phyloP scores from a whole-genome alignment of 2,797 vertebrate genomes.

The Catharus ustulatus region DNA sequence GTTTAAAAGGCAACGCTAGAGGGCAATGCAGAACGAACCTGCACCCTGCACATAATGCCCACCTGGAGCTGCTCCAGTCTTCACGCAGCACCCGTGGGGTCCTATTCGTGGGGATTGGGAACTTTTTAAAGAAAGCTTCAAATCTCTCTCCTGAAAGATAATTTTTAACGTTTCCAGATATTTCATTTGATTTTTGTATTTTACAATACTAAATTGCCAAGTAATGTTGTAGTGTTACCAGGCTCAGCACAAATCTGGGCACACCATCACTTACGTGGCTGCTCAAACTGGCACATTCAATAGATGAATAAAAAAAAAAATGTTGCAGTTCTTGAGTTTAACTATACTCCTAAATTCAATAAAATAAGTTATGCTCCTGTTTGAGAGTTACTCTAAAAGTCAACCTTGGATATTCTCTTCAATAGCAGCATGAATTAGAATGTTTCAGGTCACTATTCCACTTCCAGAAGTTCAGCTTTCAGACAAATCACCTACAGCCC shows the following conservation, averaged over 20 bases:
- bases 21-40: constrained; percentile 7
- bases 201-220: background rate
- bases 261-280: accelerated
- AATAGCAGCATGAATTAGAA: background rate
- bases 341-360: background rate
- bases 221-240: background rate
- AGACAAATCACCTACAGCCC: background rate
- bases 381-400: background rate
- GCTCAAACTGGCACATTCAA: background rate
- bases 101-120: background rate
- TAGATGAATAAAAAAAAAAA: background rate
- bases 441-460: background rate
- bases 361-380: background rate
- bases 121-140: background rate
- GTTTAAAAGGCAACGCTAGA: background rate
- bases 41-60: accelerated
- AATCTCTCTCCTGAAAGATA: background rate
- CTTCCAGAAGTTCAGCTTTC: background rate
- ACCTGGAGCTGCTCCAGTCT: accelerated
- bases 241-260: background rate
- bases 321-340: background rate
- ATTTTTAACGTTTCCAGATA: background rate
- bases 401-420: background rate
- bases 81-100: accelerated
- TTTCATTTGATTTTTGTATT: background rate